Evolutionary conservation across 2,888 invertebrate species (phyloP).

Genomic region (Auanema freiburgensis): DNA sequence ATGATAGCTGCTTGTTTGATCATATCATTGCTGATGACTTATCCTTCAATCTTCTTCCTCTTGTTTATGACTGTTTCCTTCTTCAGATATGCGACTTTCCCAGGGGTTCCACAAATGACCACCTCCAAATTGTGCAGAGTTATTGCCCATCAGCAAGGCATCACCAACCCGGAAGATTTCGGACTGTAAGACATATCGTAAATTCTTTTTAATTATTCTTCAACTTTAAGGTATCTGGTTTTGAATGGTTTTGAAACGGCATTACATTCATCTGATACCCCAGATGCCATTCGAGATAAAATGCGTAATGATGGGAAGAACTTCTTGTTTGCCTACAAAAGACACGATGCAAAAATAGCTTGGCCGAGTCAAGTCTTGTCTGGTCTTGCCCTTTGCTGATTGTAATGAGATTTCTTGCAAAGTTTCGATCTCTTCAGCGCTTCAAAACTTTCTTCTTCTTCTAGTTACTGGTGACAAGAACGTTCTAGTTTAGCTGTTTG

Average conservation of each 20-base stretch:
- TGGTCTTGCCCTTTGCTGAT: slow-evolving; percentile 17
- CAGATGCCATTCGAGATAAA: slow-evolving; percentile 80
- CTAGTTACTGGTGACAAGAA: no score
- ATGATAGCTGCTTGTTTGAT: not conserved
- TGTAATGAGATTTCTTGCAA: not conserved
- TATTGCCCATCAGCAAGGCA: slow-evolving; percentile 89
- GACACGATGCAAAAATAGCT: slow-evolving; percentile 93
- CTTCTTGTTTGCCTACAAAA: slow-evolving; percentile 84
- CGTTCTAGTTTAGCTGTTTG: no score
- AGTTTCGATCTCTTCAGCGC: not conserved
- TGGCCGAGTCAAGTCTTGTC: slow-evolving; percentile 74
- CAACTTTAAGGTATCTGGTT: slow-evolving; percentile 53
- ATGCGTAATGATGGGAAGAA: slow-evolving; percentile 54
- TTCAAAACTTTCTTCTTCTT: no score
- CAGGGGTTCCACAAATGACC: slow-evolving; percentile 88
- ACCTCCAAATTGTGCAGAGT: slow-evolving; percentile 85
- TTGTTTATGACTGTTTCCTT: no score
- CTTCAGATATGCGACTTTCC: slow-evolving; percentile 73
- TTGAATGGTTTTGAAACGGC: slow-evolving; percentile 74
- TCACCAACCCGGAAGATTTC: slow-evolving; percentile 94
- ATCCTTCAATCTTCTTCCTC: no score
- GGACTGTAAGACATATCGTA: slow-evolving; percentile 74
- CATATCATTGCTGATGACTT: no score
- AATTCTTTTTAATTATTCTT: not conserved
- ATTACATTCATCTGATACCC: slow-evolving; percentile 84